Percentiles rank a stretch among this genome's conserved stretches.
Evolutionary conservation across 2,888 invertebrate species (phyloP).

Genomic region (Cynaeus angustus): DNA sequence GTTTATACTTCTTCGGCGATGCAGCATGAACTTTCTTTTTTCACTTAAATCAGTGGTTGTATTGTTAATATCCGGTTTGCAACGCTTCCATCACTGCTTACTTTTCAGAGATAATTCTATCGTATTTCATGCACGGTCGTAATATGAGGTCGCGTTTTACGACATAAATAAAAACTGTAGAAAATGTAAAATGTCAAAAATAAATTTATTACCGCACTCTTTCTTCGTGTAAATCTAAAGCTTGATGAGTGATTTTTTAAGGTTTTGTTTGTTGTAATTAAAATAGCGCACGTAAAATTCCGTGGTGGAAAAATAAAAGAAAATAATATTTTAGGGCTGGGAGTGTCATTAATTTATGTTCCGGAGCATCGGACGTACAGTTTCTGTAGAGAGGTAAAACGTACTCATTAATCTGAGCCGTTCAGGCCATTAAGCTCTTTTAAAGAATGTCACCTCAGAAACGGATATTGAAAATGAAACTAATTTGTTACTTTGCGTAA

Average conservation of each 20-base stretch:
- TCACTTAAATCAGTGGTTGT: not conserved
- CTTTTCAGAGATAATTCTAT: not conserved
- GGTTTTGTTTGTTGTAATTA: not conserved
- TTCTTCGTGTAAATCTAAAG: not conserved
- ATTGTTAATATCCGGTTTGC: no score
- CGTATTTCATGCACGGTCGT: not conserved
- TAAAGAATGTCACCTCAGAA: conserved; percentile 13
- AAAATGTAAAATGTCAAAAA: not conserved
- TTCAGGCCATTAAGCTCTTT: conserved; percentile 5
- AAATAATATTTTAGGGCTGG: not conserved
- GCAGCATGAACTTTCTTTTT: not conserved
- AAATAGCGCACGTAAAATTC: not conserved
- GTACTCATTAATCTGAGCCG: conserved; percentile 1
- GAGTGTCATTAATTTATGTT: conserved; percentile 1
- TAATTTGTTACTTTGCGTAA: conserved; percentile 2
- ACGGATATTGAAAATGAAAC: conserved; percentile 4
- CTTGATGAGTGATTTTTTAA: not conserved
- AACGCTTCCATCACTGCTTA: not conserved
- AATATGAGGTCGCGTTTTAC: conserved; percentile 1
- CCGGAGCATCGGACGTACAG: not conserved
- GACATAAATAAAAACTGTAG: conserved; percentile 1
- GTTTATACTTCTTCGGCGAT: not conserved
- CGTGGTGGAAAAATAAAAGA: not conserved
- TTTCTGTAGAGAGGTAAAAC: not conserved
- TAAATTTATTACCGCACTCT: not conserved